These are phyloP conservation scores for Trogon melanurus DNA, from an alignment of 2,113 vertebrate species.

Conservation along the genomic window DNA sequence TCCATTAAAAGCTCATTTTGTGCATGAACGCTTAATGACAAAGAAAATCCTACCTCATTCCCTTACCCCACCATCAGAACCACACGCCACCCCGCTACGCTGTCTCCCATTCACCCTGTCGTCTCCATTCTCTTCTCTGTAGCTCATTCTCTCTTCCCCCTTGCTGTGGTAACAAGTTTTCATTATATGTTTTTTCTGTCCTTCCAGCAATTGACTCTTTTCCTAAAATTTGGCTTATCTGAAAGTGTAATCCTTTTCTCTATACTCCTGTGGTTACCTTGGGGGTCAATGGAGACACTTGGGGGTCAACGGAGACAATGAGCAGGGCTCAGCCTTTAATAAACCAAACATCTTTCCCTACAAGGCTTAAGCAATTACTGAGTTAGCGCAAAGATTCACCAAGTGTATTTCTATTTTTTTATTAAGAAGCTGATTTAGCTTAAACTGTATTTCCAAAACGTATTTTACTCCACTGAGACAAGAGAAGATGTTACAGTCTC, in stretches of 20 bases:
- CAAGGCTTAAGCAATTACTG: neutral
- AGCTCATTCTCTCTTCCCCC: neutral
- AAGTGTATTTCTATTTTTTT: neutral
- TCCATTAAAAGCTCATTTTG: neutral
- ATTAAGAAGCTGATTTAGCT: constrained; percentile 21
- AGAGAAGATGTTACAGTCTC: neutral
- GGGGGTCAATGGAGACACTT: neutral
- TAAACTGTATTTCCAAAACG: neutral
- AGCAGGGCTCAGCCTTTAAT: neutral
- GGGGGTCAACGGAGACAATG: neutral
- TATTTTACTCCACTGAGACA: neutral
- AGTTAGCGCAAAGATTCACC: neutral
- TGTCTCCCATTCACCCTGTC: neutral
- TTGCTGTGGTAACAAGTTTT: neutral
- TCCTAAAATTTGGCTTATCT: neutral
- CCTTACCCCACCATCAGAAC: neutral
- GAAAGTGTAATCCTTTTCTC: neutral
- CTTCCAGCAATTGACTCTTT: neutral
- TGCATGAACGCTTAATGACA: neutral
- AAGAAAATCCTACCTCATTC: neutral
- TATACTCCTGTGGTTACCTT: neutral
- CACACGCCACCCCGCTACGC: neutral
- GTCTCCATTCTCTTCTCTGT: neutral
- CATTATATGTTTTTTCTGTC: neutral
- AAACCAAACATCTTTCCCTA: neutral